Evolutionary conservation across 2,888 invertebrate genomes (phyloP).

Genomic region (Zonitis immaculata): DNA sequence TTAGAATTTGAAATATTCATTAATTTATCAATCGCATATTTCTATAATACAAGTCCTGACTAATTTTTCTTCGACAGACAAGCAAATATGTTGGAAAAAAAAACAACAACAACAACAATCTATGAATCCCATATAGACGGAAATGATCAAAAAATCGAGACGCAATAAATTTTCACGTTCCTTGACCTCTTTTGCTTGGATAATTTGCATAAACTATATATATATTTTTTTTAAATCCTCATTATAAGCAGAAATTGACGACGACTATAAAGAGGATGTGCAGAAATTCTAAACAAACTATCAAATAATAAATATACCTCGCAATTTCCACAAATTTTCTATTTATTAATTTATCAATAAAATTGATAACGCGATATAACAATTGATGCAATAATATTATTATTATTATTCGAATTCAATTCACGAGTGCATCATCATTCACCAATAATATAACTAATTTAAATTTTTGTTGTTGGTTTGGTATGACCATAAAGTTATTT

Average conservation of each 20-base stretch:
- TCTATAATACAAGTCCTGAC: too few relatives aligned
- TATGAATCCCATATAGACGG: neutral
- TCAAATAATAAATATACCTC: neutral
- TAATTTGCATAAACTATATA: neutral
- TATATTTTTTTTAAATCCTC: neutral
- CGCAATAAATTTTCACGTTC: slow-evolving; percentile 1
- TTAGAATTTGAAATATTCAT: too few relatives aligned
- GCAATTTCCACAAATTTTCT: neutral
- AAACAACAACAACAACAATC: neutral
- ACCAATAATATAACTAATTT: neutral
- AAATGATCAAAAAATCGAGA: neutral
- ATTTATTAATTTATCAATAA: neutral
- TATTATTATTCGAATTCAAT: neutral
- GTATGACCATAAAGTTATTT: neutral
- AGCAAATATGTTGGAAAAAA: neutral
- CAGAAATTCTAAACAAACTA: neutral
- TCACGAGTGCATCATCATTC: too few relatives aligned
- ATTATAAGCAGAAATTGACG: neutral
- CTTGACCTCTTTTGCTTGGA: neutral
- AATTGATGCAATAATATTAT: neutral
- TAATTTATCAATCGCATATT: too few relatives aligned
- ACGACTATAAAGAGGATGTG: neutral
- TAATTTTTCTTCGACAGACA: neutral
- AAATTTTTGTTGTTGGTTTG: neutral
- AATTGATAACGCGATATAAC: neutral